A percentile compares a stretch with the other conserved stretches of the same genome.
phyloP scores from a whole-genome alignment of 2,888 invertebrate genomes.

The Andrena trimmerana region DNA sequence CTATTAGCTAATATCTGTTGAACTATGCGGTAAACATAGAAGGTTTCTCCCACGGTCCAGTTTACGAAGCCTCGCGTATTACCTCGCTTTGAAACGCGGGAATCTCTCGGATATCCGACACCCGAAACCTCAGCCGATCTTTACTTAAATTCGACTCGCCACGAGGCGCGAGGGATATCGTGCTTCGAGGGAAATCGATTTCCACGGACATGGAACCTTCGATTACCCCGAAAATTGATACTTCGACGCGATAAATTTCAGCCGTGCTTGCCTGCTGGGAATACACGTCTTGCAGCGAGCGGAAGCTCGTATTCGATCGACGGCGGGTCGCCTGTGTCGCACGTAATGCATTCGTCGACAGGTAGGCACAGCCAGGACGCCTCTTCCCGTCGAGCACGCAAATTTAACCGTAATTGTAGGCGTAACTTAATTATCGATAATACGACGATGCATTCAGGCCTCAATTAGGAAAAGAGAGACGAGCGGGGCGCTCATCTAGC shows the following conservation, averaged over 20 bases:
- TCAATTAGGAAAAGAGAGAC: conserved; percentile 50
- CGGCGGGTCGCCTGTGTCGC: background rate
- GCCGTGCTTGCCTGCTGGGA: background rate
- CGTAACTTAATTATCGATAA: conserved; percentile 54
- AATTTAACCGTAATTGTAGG: conserved; percentile 42
- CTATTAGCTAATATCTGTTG: conserved; percentile 70
- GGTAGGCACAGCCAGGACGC: conserved; percentile 1
- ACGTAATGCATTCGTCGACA: background rate
- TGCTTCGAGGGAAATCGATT: too few relatives aligned
- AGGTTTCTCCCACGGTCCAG: conserved; percentile 61
- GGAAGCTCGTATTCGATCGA: background rate
- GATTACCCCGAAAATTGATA: too few relatives aligned
- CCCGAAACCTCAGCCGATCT: background rate
- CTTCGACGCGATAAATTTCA: background rate
- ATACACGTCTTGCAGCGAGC: background rate
- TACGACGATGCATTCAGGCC: conserved; percentile 48
- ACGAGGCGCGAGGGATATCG: too few relatives aligned
- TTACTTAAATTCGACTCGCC: too few relatives aligned
- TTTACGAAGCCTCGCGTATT: conserved; percentile 15
- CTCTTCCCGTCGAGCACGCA: conserved; percentile 11
- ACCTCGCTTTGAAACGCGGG: background rate
- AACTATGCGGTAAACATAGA: conserved; percentile 65
- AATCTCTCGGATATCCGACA: background rate
- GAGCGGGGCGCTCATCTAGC: background rate
- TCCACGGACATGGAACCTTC: too few relatives aligned